These are phyloP conservation scores for Myiotriccus ornatus DNA, from an alignment of 2,797 vertebrate species.

Conservation along the genomic window DNA sequence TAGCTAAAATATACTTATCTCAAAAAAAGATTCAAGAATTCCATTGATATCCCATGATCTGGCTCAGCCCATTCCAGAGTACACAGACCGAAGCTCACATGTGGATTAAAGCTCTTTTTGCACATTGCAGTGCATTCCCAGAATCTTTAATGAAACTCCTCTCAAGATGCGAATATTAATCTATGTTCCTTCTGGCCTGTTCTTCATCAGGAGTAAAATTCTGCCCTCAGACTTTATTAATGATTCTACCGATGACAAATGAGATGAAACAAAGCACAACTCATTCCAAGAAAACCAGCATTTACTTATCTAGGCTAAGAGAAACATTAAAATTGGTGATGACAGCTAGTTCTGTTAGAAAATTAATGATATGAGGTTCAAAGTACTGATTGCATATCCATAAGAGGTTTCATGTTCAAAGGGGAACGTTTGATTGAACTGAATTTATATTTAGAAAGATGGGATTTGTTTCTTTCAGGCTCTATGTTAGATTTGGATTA, in stretches of 20 bases:
- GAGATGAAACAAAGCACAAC: conserved; percentile 39
- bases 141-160: conserved; percentile 1
- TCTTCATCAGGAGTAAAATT: conserved; percentile 32
- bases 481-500: not conserved
- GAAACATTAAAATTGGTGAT: not conserved
- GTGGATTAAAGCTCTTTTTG: not conserved
- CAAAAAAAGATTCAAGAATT: not conserved
- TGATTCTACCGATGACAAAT: not conserved
- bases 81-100: not conserved
- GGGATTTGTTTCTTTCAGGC: not conserved
- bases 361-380: conserved; percentile 33
- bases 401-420: conserved; percentile 43
- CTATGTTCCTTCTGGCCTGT: not conserved
- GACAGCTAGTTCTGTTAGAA: conserved; percentile 37
- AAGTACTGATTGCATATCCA: conserved; percentile 40
- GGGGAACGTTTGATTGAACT: conserved; percentile 1
- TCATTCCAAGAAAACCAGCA: not conserved
- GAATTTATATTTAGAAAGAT: conserved; percentile 31
- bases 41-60: not conserved
- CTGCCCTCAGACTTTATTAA: conserved; percentile 19
- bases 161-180: not conserved
- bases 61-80: not conserved
- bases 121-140: not conserved
- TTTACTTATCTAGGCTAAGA: conserved; percentile 22
- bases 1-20: not conserved